Base-by-base conservation (phyloP, 1,140 invertebrate genomes). In the silkworm (Bombyx mori) region DNA sequence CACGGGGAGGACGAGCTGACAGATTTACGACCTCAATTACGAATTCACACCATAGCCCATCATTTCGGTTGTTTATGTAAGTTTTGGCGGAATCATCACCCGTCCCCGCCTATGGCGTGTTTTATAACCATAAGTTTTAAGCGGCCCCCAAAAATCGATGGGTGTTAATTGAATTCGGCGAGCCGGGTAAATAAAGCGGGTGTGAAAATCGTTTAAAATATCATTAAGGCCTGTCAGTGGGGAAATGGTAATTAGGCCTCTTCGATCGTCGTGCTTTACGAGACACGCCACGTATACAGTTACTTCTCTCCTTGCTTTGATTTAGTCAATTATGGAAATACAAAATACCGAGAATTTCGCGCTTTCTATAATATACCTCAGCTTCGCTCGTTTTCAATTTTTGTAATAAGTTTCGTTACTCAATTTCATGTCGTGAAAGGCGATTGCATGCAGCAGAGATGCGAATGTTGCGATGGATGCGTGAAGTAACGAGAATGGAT, bases 171-270 rank as follows among this genome's bases (percentile, higher is more conserved):
- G 78, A 79, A 80, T 83, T 71, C 75, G 75, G 65, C 68, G 72
- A 78, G 73, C 73, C 63, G 64, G 60, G 66, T 73, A 78, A 84
- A 82, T 83, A 82, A 80, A 73, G 72, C 56, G 76, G 75, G 75
- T 65, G 77, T 70, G 78, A 82, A 86, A 86, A 86, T 84, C 82
- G 75, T 80, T 84, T 82, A 84, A 84, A 84, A 79, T 75, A 75
- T 86, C 82, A 80, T 82, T 86, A 82, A 77, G 67, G 61, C 67
- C 75, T 75, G 73, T 83, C 67, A 52, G 68, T 68, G 71, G 58
- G 69, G 72, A 82, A 79, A 83, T 82, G 82, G 79, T 78, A 77
- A 80, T 82, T 66, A 66, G 62, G 61, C 61, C 56, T 56, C 26
- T 51, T 58, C 58, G 59, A 43, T 65, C 58, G 48, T 49, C 22